phyloP scores from a whole-genome alignment of 2,888 invertebrate genomes.

The Coleophora deauratella region DNA sequence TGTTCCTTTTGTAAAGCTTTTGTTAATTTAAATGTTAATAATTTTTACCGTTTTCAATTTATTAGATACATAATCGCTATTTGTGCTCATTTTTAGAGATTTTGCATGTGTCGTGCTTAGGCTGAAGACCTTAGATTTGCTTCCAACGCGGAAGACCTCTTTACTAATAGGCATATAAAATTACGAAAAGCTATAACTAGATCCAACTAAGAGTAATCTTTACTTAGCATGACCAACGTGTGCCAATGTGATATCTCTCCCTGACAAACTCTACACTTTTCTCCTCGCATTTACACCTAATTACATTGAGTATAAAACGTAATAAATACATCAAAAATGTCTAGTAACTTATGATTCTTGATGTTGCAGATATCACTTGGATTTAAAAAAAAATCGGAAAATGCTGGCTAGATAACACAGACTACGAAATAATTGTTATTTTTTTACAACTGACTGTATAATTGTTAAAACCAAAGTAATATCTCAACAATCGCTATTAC shows the following conservation, averaged over 20 bases:
- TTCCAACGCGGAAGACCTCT: too few relatives aligned
- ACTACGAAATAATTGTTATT: not conserved
- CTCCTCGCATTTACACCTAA: constrained; percentile 45
- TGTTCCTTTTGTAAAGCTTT: constrained; percentile 32
- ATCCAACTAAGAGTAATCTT: too few relatives aligned
- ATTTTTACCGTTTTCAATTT: constrained; percentile 5
- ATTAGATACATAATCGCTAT: not conserved
- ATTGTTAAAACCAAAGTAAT: too few relatives aligned
- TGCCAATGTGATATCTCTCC: constrained; percentile 13
- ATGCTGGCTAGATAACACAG: constrained; percentile 5
- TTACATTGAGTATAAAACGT: constrained; percentile 67
- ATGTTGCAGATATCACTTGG: constrained; percentile 39
- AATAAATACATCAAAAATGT: constrained; percentile 67
- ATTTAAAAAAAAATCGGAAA: too few relatives aligned
- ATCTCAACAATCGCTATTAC: too few relatives aligned
- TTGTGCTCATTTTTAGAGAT: not conserved
- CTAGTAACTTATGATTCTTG: constrained; percentile 43
- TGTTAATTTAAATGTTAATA: constrained; percentile 7
- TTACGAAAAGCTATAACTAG: too few relatives aligned
- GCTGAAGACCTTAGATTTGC: too few relatives aligned
- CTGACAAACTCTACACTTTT: constrained; percentile 34
- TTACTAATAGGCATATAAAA: too few relatives aligned
- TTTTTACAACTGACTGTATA: too few relatives aligned
- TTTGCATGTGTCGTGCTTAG: too few relatives aligned
- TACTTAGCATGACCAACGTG: too few relatives aligned